Evolutionary conservation across 2,888 invertebrate species (phyloP).

Genomic region (Agrotis segetum): DNA sequence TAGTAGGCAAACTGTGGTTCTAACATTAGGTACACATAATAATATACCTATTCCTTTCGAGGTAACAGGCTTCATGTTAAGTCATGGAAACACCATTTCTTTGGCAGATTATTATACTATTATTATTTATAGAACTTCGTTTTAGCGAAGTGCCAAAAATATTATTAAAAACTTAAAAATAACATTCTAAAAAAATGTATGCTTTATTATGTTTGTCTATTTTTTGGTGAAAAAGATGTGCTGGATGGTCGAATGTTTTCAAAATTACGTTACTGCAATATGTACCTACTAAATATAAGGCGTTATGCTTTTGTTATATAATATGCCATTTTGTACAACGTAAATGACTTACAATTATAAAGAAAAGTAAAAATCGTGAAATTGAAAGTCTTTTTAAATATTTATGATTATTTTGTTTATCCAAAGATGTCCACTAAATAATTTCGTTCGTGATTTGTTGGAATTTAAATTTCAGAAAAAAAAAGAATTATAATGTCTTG

Average conservation of each 20-base stretch:
- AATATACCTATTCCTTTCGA: not conserved
- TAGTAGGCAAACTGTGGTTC: not conserved
- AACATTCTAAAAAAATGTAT: not conserved
- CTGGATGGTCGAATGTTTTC: slow-evolving; percentile 1
- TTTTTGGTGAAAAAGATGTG: slow-evolving; percentile 5
- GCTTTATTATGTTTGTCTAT: slow-evolving; percentile 15
- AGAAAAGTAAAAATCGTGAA: not conserved
- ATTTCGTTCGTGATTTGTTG: not conserved
- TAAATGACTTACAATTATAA: not conserved
- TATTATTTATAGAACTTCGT: slow-evolving; percentile 43
- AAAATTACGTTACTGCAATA: not conserved
- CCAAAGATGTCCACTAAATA: slow-evolving; percentile 17
- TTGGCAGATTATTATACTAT: slow-evolving; percentile 10
- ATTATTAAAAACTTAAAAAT: slow-evolving; percentile 5
- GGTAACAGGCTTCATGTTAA: not conserved
- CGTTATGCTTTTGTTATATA: not conserved
- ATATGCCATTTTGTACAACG: not conserved
- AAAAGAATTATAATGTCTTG: not conserved
- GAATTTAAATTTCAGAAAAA: not conserved
- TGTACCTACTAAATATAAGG: no score
- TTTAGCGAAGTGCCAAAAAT: slow-evolving; percentile 64
- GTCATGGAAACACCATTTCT: not conserved
- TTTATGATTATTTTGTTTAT: not conserved
- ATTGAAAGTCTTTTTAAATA: slow-evolving; percentile 10
- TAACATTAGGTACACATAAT: not conserved